Percentiles rank a stretch among this genome's conserved stretches.
These are phyloP conservation scores for Athetis lepigone DNA, from an alignment of 2,888 invertebrate genomes.

Conservation along the genomic window DNA sequence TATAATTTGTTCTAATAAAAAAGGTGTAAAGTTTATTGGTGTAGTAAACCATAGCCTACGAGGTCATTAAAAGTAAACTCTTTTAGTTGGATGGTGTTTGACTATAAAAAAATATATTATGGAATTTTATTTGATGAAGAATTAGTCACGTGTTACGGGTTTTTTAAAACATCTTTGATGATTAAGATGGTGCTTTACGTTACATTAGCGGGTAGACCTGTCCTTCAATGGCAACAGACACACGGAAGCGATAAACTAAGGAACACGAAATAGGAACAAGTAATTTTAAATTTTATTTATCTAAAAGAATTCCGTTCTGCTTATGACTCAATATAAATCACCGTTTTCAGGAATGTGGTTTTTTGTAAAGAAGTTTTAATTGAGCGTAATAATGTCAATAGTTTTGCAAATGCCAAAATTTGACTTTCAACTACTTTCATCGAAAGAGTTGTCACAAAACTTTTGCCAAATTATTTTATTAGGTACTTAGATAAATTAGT, in stretches of 20 bases:
- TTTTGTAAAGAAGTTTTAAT: neutral
- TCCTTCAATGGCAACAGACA: neutral
- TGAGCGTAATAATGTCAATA: neutral
- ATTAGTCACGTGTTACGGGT: neutral
- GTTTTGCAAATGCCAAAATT: neutral
- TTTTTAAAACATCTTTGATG: constrained; percentile 8
- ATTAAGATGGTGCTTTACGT: constrained; percentile 2
- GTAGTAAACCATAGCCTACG: constrained; percentile 29
- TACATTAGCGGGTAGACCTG: neutral
- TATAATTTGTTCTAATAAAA: constrained; percentile 22
- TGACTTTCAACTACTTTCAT: too few relatives aligned
- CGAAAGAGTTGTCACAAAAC: too few relatives aligned
- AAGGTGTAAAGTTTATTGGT: constrained; percentile 18
- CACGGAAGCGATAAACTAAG: neutral
- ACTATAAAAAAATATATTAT: neutral
- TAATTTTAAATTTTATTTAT: too few relatives aligned
- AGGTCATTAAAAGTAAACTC: constrained; percentile 31
- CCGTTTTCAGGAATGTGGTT: too few relatives aligned
- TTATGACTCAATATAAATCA: too few relatives aligned
- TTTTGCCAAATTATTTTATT: too few relatives aligned
- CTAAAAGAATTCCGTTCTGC: too few relatives aligned
- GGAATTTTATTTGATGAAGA: constrained; percentile 1
- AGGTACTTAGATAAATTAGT: too few relatives aligned
- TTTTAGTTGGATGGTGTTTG: constrained; percentile 17
- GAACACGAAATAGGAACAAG: neutral